Evolutionary conservation across 1,140 invertebrate genomes (phyloP), one percentile per base, ranked within the genome.

Genomic region (Cyphomyrmex costatus): DNA sequence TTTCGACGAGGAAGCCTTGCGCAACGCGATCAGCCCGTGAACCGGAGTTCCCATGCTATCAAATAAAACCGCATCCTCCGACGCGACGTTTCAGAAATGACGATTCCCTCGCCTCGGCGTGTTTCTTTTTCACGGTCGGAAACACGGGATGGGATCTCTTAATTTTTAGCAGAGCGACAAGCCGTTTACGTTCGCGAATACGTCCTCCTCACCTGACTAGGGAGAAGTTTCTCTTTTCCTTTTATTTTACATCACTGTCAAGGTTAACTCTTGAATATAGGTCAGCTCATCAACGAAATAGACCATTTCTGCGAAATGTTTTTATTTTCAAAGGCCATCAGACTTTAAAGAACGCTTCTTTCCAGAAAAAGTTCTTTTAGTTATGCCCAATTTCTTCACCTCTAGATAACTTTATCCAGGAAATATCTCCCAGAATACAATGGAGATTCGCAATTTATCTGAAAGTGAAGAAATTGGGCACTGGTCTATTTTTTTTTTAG

Each of bases 221-320:
- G 49, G 65, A 68, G n/a, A 1, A 19, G 19, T 8, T 46, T 19
- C 10, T 46, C 36, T 42, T 71, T 82, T 60, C 58, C 36, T 82
- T 49, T 68, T 68, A 49, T 49, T 46, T 49, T 49, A 68, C 30
- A 10, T 83, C 42, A 83, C 36, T 83, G 68, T 12, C 79, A 83
- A 83, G 79, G 79, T 61, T 74, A 73, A 70, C 77, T 68, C 68
- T 73, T 60, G 79, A 74, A 83, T 74, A 74, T 74, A 73, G 51
- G 51, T 60, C 51, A 61, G 36, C 61, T 83, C 79, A 27, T 83
- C 79, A 27, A 27, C 68, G 79, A 74, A 83, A 61, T 33, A 61
- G 68, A 24, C n/a, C 27, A 24, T 33, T 83, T 83, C 79, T 73
- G 33, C 24, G 79, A 83, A 83, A 83, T 53, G n/a, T 83, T 73